Evolutionary conservation across 2,113 vertebrate genomes (phyloP).

Genomic region (Spheniscus mendiculus): DNA sequence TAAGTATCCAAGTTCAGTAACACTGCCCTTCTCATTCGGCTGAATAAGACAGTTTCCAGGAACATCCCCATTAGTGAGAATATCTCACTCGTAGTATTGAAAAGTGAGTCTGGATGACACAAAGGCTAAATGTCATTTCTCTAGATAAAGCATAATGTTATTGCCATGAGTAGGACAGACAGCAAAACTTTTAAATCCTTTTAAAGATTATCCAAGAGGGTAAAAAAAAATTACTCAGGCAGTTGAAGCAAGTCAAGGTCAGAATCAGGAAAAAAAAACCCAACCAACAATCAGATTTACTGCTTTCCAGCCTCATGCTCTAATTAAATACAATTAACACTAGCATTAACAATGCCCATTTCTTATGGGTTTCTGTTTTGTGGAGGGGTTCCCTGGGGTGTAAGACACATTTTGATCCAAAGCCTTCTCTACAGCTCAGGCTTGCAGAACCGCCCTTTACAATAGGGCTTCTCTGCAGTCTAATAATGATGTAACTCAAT

Average conservation of each 20-base stretch:
- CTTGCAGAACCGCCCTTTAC: not conserved
- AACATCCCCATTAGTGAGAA: not conserved
- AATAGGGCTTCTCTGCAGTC: not conserved
- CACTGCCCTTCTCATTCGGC: not conserved
- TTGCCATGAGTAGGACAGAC: not conserved
- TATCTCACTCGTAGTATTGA: not conserved
- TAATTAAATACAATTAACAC: slow-evolving; percentile 53
- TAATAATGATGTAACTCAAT: not conserved
- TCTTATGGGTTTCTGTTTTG: not conserved
- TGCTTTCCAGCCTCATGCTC: not conserved
- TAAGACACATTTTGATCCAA: not conserved
- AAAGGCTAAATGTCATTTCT: not conserved
- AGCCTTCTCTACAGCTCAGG: not conserved
- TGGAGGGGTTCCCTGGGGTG: not conserved
- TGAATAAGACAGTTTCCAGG: not conserved
- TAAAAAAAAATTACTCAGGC: not conserved
- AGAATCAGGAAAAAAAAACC: not conserved
- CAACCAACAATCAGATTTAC: not conserved
- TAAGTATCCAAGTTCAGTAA: not conserved
- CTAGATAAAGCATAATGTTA: not conserved
- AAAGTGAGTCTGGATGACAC: not conserved
- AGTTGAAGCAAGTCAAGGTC: not conserved
- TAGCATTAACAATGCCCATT: not conserved
- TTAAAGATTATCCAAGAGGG: not conserved
- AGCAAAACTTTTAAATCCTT: not conserved